Evolutionary conservation across 2,888 invertebrate genomes (phyloP).

Genomic region (Mylabris sibirica): DNA sequence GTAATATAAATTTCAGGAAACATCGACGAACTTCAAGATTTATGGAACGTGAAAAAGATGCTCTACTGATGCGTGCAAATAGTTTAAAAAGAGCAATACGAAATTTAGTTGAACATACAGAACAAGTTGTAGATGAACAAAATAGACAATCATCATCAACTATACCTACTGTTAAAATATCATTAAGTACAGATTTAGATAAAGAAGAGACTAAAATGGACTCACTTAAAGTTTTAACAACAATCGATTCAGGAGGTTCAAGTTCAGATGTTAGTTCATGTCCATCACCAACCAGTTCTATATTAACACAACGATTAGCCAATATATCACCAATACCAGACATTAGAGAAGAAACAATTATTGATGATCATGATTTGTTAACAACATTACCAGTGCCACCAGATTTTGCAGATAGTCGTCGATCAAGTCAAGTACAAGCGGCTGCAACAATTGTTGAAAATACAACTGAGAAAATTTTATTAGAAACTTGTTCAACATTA

Average conservation of each 20-base stretch:
- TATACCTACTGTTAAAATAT: constrained; percentile 56
- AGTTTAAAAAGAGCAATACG: constrained; percentile 84
- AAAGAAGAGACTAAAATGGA: constrained; percentile 54
- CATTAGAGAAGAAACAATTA: constrained; percentile 67
- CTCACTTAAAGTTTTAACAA: constrained; percentile 59
- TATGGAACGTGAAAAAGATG: constrained; percentile 65
- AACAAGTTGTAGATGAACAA: constrained; percentile 72
- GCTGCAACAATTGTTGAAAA: constrained; percentile 42
- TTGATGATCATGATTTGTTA: constrained; percentile 63
- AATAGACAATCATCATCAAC: constrained; percentile 49
- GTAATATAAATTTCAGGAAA: constrained; percentile 60
- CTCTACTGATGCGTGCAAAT: constrained; percentile 73
- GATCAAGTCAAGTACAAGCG: constrained; percentile 66
- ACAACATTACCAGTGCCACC: constrained; percentile 77
- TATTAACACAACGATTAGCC: constrained; percentile 63
- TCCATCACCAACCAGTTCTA: constrained; percentile 63
- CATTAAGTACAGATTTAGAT: constrained; percentile 53
- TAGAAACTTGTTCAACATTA: constrained; percentile 54
- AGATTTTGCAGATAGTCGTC: constrained; percentile 83
- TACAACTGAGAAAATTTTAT: constrained; percentile 50
- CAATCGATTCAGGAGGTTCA: constrained; percentile 59
- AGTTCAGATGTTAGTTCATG: constrained; percentile 62
- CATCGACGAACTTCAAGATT: constrained; percentile 61
- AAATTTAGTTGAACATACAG: constrained; percentile 81
- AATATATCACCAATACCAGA: constrained; percentile 75